Percentiles rank a stretch among this genome's conserved stretches.
Conservation (phyloP, 2,797 vertebrate genomes). For the Acanthurus leucopareius region DNA sequence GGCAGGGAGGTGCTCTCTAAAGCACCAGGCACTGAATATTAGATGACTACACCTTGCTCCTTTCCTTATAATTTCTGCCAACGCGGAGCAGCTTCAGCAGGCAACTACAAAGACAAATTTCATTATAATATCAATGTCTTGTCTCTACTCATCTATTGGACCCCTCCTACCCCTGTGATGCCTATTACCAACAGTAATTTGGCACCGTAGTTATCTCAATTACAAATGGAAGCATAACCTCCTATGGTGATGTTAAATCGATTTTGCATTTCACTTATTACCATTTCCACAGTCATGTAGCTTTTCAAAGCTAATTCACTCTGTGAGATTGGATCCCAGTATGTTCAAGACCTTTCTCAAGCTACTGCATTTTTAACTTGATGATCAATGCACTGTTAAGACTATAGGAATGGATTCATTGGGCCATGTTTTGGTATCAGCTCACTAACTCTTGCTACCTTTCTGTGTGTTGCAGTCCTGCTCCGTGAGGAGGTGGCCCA, state of each 20-base stretch:
- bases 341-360: not conserved
- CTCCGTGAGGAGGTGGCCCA: constrained; percentile 95
- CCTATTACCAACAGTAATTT: constrained; percentile 49
- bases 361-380: constrained; percentile 7
- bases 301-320: constrained; percentile 15
- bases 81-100: constrained; percentile 30
- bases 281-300: not conserved
- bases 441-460: constrained; percentile 30
- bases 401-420: not conserved
- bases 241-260: constrained; percentile 41
- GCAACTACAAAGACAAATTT: constrained; percentile 43
- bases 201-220: constrained; percentile 41
- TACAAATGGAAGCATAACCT: constrained; percentile 49
- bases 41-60: constrained; percentile 4
- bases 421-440: not conserved
- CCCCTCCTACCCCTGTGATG: constrained; percentile 16
- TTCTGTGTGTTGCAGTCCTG: constrained; percentile 90
- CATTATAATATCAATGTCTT: constrained; percentile 33
- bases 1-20: constrained; percentile 17
- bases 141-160: constrained; percentile 39
- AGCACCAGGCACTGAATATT: constrained; percentile 35
- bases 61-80: constrained; percentile 29
- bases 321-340: constrained; percentile 11
- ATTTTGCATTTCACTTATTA: constrained; percentile 45
- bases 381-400: not conserved